Evolutionary conservation across 2,113 vertebrate genomes (phyloP).

Genomic region (Rhineura floridana): DNA sequence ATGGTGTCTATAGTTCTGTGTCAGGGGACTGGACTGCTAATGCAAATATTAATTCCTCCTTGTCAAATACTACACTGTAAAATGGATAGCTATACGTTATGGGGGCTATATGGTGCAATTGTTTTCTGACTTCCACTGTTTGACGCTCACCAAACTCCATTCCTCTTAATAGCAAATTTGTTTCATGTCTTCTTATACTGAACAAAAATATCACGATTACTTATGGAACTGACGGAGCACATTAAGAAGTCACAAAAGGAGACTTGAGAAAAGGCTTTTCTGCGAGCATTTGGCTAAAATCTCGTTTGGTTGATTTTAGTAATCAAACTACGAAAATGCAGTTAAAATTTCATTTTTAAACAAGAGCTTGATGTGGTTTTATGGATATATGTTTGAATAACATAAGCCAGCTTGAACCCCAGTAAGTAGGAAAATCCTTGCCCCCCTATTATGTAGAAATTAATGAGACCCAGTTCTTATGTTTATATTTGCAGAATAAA

Average conservation of each 20-base stretch:
- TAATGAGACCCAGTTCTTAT: neutral
- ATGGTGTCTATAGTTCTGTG: slow-evolving; percentile 76
- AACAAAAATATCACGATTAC: neutral
- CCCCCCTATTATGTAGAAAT: neutral
- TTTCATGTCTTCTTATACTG: neutral
- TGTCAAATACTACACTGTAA: slow-evolving; percentile 50
- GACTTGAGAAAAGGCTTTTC: neutral
- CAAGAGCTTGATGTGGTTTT: neutral
- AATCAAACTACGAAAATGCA: neutral
- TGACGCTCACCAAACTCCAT: neutral
- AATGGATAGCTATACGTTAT: slow-evolving; percentile 47
- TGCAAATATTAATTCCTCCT: slow-evolving; percentile 74
- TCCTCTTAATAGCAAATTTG: neutral
- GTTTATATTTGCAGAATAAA: slow-evolving; percentile 82
- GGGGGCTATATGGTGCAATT: slow-evolving; percentile 43
- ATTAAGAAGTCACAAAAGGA: neutral
- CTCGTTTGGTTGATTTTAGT: neutral
- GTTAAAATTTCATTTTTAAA: neutral
- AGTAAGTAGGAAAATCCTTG: neutral
- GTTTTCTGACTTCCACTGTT: slow-evolving; percentile 33
- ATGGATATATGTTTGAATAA: neutral
- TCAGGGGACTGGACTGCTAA: slow-evolving; percentile 76
- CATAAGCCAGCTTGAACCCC: neutral
- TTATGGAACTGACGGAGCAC: neutral
- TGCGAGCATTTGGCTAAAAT: neutral